Evolutionary conservation across 2,113 vertebrate species (phyloP).

Genomic region (Vulpes ferrilata): DNA sequence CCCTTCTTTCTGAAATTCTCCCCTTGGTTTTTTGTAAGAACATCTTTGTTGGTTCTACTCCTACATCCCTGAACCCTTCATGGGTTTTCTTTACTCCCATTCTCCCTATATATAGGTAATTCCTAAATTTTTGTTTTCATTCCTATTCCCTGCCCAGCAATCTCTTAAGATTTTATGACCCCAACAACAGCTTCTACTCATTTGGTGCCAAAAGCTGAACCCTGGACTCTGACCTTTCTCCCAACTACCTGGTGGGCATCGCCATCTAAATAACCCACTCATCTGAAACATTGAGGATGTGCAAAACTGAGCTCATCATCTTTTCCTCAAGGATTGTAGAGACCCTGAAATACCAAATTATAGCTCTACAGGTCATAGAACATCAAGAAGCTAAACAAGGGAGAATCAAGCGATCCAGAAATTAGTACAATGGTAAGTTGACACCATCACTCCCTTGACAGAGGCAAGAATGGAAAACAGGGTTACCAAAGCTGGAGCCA

Average conservation of each 20-base stretch:
- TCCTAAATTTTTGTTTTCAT: conserved; percentile 5
- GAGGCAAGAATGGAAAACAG: not conserved
- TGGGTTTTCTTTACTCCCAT: not conserved
- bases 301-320: not conserved
- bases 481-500: not conserved
- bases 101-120: not conserved
- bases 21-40: conserved; percentile 10
- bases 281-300: not conserved
- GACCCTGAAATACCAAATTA: not conserved
- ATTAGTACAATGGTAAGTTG: not conserved
- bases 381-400: not conserved
- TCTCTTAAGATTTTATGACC: not conserved
- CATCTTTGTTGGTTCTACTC: not conserved
- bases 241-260: not conserved
- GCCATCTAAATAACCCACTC: not conserved
- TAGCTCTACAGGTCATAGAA: not conserved
- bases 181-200: not conserved
- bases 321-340: not conserved
- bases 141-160: not conserved
- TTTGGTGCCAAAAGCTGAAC: too few relatives aligned
- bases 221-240: not conserved
- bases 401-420: not conserved
- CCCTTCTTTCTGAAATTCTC: not conserved
- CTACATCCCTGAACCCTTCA: not conserved
- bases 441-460: not conserved